Evolutionary conservation across 92 coral and sea anemone species (phyloP).

Genomic region (Actinostola sp.): DNA sequence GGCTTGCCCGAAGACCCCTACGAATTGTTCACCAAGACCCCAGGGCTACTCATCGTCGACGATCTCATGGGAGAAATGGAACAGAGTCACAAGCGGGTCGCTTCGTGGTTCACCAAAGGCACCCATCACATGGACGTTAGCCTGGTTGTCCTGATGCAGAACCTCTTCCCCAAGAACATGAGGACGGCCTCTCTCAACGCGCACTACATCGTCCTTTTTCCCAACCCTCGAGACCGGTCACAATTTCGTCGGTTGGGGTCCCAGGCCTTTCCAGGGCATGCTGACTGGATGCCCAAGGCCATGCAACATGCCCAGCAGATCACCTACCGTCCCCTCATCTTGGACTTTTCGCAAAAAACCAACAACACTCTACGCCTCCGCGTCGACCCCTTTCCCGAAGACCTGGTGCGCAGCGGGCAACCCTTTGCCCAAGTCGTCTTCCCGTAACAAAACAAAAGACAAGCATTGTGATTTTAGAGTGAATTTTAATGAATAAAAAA

Average conservation of each 20-base stretch:
- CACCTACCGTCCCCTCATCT: constrained; percentile 24
- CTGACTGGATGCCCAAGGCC: constrained; percentile 20
- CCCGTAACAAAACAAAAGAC: too few species aligned
- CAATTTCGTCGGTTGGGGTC: constrained; percentile 7
- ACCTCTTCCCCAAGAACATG: constrained; percentile 13
- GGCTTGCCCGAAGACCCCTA: constrained; percentile 14
- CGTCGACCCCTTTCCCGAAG: constrained; percentile 14
- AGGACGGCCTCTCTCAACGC: constrained; percentile 7
- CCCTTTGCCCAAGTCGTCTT: constrained; percentile 21
- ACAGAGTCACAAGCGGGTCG: background rate
- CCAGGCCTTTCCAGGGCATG: constrained; percentile 33
- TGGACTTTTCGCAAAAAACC: constrained; percentile 19
- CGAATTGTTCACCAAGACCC: background rate
- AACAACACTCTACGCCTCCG: constrained; percentile 8
- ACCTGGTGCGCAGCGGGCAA: background rate
- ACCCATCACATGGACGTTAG: constrained; percentile 17
- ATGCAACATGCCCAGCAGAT: background rate
- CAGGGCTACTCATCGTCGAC: constrained; percentile 21
- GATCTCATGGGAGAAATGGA: constrained; percentile 26
- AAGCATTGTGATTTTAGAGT: too few species aligned
- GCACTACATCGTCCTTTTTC: constrained; percentile 13
- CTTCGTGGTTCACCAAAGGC: constrained; percentile 30
- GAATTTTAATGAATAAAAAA: too few species aligned
- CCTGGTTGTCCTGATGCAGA: constrained; percentile 15
- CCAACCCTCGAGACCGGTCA: constrained; percentile 25